Percentiles rank a stretch among this genome's conserved stretches.
phyloP scores from a whole-genome alignment of 1,140 invertebrate species.

The Bombus sylvicola region DNA sequence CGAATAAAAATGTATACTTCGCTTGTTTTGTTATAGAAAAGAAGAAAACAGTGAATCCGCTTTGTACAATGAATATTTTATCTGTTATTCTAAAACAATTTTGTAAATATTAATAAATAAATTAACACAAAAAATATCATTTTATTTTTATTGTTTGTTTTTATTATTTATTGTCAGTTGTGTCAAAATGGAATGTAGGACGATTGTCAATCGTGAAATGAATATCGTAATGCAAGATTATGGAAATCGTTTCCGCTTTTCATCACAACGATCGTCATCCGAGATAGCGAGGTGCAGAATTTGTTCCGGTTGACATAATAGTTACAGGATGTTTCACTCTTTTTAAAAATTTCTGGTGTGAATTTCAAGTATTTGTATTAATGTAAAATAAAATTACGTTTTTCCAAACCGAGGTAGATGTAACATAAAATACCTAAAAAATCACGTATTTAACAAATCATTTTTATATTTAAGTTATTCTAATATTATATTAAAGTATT shows the following conservation, averaged over 20 bases:
- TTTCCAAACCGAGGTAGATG: neutral
- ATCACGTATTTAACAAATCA: neutral
- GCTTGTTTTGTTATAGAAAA: neutral
- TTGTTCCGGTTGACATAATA: conserved; percentile 50
- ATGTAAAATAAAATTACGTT: neutral
- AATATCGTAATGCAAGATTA: neutral
- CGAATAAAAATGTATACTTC: conserved; percentile 4
- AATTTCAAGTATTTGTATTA: conserved; percentile 2
- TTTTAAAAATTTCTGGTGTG: conserved; percentile 23
- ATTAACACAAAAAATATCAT: neutral
- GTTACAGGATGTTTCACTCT: conserved; percentile 39
- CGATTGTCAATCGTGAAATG: conserved; percentile 32
- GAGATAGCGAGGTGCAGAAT: conserved; percentile 26
- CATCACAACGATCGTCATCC: conserved; percentile 8
- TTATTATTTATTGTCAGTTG: neutral
- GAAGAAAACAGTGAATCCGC: neutral
- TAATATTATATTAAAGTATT: neutral
- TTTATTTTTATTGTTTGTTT: no score
- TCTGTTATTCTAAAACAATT: neutral
- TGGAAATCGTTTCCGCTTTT: conserved; percentile 53
- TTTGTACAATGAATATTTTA: neutral
- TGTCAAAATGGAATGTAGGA: conserved; percentile 26
- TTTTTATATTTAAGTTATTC: neutral
- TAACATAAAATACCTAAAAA: neutral
- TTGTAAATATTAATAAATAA: neutral